These are phyloP conservation scores for Griposia aprilina DNA, from an alignment of 2,888 invertebrate genomes.

Conservation along the genomic window DNA sequence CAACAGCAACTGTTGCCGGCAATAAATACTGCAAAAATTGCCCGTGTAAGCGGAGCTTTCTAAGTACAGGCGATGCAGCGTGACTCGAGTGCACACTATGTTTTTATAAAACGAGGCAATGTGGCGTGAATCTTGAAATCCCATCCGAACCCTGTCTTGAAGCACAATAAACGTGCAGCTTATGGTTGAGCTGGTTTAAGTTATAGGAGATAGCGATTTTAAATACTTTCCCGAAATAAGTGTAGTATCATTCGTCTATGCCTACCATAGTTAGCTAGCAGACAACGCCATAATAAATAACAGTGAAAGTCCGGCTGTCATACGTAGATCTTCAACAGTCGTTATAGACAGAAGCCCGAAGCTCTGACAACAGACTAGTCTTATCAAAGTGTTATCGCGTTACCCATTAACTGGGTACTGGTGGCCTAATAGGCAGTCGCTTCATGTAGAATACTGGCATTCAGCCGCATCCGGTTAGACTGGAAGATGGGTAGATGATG, in stretches of 20 bases:
- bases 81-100: slow-evolving; percentile 47
- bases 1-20: slow-evolving; percentile 1
- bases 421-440: accelerated
- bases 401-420: background rate
- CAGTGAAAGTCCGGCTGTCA: background rate
- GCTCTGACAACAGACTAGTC: background rate
- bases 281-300: background rate
- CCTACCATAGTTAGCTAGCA: too few relatives aligned
- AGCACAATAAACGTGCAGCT: slow-evolving; percentile 72
- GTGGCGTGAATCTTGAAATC: slow-evolving; percentile 67
- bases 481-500: background rate
- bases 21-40: slow-evolving; percentile 8
- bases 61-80: slow-evolving; percentile 42
- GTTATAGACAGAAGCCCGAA: background rate
- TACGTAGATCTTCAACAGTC: background rate
- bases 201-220: slow-evolving; percentile 25
- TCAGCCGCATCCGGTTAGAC: background rate
- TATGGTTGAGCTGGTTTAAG: slow-evolving; percentile 56
- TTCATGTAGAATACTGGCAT: background rate
- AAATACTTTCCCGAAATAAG: too few relatives aligned
- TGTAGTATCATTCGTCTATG: background rate
- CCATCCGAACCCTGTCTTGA: slow-evolving; percentile 68
- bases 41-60: slow-evolving; percentile 7
- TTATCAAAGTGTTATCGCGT: background rate
- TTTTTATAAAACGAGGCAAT: slow-evolving; percentile 54